Evolutionary conservation across 2,113 vertebrate genomes (phyloP).

Genomic region (Oreochromis niloticus): DNA sequence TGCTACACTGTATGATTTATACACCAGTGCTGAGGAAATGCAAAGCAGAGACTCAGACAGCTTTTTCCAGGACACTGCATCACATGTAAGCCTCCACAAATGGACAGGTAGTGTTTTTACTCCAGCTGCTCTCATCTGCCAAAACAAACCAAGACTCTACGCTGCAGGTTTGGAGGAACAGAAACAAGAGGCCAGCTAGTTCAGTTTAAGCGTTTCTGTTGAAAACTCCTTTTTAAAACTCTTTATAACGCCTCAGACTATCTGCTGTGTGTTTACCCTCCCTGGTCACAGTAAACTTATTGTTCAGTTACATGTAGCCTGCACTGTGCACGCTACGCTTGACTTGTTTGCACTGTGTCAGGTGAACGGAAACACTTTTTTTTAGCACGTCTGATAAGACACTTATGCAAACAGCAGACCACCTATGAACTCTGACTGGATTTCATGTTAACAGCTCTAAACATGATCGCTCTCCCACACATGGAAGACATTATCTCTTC

Average conservation of each 20-base stretch:
- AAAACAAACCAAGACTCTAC: slow-evolving; percentile 45
- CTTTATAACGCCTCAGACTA: background rate
- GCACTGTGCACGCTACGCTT: background rate
- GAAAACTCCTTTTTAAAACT: background rate
- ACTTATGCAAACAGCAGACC: background rate
- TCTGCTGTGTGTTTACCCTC: background rate
- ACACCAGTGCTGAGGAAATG: background rate
- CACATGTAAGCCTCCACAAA: slow-evolving; percentile 24
- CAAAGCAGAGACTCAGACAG: background rate
- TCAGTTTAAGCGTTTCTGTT: slow-evolving; percentile 12
- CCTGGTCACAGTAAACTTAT: background rate
- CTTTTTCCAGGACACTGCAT: slow-evolving; percentile 2
- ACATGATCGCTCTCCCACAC: background rate
- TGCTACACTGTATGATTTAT: background rate
- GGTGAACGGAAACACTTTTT: background rate
- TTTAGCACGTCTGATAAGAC: background rate
- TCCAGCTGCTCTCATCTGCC: slow-evolving; percentile 30
- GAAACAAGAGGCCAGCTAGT: slow-evolving; percentile 24
- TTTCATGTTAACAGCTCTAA: background rate
- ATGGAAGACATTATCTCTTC: background rate
- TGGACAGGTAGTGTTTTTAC: slow-evolving; percentile 56
- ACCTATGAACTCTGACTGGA: background rate
- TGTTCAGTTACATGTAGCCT: background rate
- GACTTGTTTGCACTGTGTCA: background rate
- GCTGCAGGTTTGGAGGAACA: slow-evolving; percentile 12